Base-by-base conservation (phyloP, 2,797 vertebrate genomes). In the Podarcis siculus region DNA sequence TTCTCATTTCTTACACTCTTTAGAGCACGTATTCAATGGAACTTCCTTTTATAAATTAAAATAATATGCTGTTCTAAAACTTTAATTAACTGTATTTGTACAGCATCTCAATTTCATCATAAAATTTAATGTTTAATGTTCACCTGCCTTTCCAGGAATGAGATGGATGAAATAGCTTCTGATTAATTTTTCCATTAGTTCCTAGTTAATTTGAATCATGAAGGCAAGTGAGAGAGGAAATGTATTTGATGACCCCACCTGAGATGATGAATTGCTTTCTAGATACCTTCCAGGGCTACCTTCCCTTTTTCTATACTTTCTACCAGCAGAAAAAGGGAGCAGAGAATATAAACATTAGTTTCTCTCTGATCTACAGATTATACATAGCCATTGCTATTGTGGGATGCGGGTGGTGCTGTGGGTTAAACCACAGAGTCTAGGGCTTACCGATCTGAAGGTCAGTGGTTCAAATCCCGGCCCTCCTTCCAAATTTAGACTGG, bases 21-120 rank as follows among this genome's bases (percentile, higher is more conserved):
- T 88, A 85, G 78, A 67, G 89, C 86, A 87, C 3, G 0, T 92
- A 90, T 94, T 92, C 89, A 90, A 92, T 91, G 72, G 92, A 83
- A 86, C 83, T 79, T 94, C 87, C 86, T 71, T 35, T 89, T 82
- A 89, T 90, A 91, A 93, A 95, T 94, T 90, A 88, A 93, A 27
- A 27, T 79, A 93, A 92, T 85, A 94, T 82, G 76, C 91, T 93
- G 58, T 87, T 93, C 91, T 92, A 92, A 89, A 89, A 94, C 91
- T 93, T 95, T 95, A 97, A 96, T 95, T 96, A 96, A 94, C 77
- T 91, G 12, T 91, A 94, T 97, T 96, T 95, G 90, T 93, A 80
- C 80, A 91, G 94, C 96, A 96, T 93, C 92, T 96, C 91, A 89
- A 78, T 95, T 92, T 94, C 89, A 86, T 92, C 83, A 89, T 94